A percentile compares a stretch with the other conserved stretches of the same genome.
phyloP scores from a whole-genome alignment of 2,797 vertebrate species.

The Podarcis siculus region DNA sequence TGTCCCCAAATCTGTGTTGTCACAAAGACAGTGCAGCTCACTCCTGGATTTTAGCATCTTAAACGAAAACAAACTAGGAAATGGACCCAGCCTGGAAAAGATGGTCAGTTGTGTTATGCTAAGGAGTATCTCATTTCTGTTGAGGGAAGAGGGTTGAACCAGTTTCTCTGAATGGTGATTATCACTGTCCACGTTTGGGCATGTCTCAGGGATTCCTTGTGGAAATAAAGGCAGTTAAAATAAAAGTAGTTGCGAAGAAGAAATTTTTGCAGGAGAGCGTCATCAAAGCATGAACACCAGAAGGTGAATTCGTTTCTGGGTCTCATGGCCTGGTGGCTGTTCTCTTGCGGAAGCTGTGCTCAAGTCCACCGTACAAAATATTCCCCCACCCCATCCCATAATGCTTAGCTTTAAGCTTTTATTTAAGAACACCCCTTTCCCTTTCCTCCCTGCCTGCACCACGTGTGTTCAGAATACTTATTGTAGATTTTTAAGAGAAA shows the following conservation, averaged over 20 bases:
- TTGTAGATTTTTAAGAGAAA: conserved; percentile 86
- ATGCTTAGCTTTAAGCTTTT: conserved; percentile 84
- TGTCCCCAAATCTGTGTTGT: conserved; percentile 66
- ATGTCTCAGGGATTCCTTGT: conserved; percentile 87
- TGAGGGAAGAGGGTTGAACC: conserved; percentile 70
- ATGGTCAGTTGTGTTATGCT: conserved; percentile 54
- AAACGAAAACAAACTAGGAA: conserved; percentile 48
- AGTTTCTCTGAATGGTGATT: conserved; percentile 77
- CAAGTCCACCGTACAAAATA: conserved; percentile 72
- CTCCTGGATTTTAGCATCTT: conserved; percentile 41
- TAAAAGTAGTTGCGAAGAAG: conserved; percentile 76
- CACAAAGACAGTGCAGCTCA: conserved; percentile 63
- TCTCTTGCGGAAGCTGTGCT: conserved; percentile 76
- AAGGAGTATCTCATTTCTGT: conserved; percentile 61
- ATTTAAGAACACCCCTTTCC: conserved; percentile 81
- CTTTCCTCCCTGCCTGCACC: conserved; percentile 32
- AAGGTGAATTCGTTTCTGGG: conserved; percentile 74
- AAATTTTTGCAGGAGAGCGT: conserved; percentile 79
- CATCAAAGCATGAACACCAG: conserved; percentile 74
- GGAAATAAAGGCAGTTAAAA: conserved; percentile 84
- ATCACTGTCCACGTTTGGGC: conserved; percentile 80
- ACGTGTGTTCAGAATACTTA: conserved; percentile 84
- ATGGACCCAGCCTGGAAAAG: conserved; percentile 52
- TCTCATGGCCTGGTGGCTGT: conserved; percentile 66
- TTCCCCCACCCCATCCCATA: conserved; percentile 65